Base-by-base conservation (phyloP, 2,113 vertebrate genomes). In the Vanacampus margaritifer region DNA sequence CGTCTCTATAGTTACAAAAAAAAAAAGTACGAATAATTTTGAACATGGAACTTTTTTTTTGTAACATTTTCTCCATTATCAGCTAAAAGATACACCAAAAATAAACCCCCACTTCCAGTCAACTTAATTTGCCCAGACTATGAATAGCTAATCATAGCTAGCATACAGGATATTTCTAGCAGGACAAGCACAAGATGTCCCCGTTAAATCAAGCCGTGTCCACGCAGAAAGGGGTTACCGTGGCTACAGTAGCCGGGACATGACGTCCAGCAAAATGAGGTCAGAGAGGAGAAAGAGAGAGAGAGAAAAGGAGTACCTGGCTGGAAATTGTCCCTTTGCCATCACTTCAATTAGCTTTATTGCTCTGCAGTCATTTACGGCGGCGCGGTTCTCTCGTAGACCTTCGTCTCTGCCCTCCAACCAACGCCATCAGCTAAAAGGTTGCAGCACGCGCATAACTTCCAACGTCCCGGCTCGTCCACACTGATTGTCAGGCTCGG, bases 311-410 rank as follows among this genome's bases (percentile, higher is more conserved):
- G 69, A 46, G 60, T n/a, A 75, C 66, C 80, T 78, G 64, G 26
- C 62, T 84, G 64, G 64, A 80, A 83, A 73, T 85, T 87, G 88
- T 89, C 81, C 75, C 81, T 76, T 73, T 88, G 88, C 86, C 83
- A 88, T 82, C 76, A 69, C 78, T 88, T 88, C 86, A 83, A 88
- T 88, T 86, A 87, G 76, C 81, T 76, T 88, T 83, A 88, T 88
- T 84, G 63, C 84, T 81, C 80, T 79, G 83, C 79, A 78, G 86
- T 86, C 83, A 79, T 85, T 82, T 82, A 79, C 70, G 73, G 84
- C 19, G 73, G 78, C 72, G 68, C 85, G 76, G 60, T 76, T 74
- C 76, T 78, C 65, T 73, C 56, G 65, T 82, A 51, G 74, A 78
- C 2, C 26, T 76, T 79, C 71, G 67, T 71, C 67, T 76, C 64